phyloP scores from a whole-genome alignment of 1,140 invertebrate genomes.

The Lucilia cuprina region DNA sequence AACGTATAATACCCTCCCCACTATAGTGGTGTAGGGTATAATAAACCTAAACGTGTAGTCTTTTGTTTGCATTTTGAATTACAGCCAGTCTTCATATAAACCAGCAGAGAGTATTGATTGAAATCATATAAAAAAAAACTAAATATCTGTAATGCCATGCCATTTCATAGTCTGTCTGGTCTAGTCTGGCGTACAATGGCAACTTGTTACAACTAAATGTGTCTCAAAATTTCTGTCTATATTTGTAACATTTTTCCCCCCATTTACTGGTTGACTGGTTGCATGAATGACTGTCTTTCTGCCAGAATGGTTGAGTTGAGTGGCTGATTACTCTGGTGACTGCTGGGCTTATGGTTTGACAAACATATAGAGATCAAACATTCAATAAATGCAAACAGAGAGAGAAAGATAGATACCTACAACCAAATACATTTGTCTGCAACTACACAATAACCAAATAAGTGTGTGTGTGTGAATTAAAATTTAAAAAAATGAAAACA shows the following conservation, averaged over 20 bases:
- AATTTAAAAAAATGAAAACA: background rate
- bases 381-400: background rate
- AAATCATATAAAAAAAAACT: background rate
- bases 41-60: too few relatives aligned
- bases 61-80: too few relatives aligned
- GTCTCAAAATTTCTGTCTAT: background rate
- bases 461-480: background rate
- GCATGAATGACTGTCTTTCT: background rate
- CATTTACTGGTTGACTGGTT: background rate
- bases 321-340: background rate
- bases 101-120: background rate
- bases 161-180: background rate
- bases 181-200: background rate
- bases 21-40: too few relatives aligned
- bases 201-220: conserved; percentile 11
- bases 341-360: background rate
- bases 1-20: too few relatives aligned
- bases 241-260: background rate
- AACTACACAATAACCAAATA: background rate
- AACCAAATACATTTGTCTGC: background rate
- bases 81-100: too few relatives aligned
- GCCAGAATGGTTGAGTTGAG: background rate
- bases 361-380: background rate
- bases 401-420: background rate
- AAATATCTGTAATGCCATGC: background rate